A percentile compares a stretch with the other conserved stretches of the same genome.
Evolutionary conservation across 1,140 invertebrate genomes (phyloP).

Genomic region (Paraescarpia echinospica): DNA sequence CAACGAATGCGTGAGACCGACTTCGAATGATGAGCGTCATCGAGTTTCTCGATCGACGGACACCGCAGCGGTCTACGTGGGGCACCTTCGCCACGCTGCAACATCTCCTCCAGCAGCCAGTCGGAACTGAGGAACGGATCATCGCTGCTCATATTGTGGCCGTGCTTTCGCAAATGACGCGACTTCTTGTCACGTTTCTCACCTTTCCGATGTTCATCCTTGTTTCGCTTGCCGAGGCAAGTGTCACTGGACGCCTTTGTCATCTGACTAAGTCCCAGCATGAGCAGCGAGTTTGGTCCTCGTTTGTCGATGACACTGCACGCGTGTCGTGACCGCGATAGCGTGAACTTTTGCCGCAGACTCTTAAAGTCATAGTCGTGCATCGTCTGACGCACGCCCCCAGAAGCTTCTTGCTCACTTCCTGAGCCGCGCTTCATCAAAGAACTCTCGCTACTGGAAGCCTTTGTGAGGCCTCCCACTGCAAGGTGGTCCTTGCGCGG

Average conservation of each 20-base stretch:
- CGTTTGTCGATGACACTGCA: background rate
- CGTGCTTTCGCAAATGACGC: background rate
- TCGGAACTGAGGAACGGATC: background rate
- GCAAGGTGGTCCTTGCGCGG: background rate
- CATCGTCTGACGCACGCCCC: background rate
- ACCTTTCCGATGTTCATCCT: background rate
- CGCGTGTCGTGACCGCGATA: background rate
- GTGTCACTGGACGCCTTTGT: background rate
- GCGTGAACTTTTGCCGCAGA: background rate
- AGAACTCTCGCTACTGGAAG: background rate
- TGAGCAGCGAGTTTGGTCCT: background rate
- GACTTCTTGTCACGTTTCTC: background rate
- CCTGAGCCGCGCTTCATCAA: background rate
- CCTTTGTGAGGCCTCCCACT: background rate
- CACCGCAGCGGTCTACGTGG: background rate
- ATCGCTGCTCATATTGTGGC: background rate
- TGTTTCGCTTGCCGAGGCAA: background rate
- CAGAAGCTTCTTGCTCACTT: background rate
- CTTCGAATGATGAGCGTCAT: background rate
- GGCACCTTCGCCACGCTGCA: background rate
- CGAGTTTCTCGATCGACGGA: conserved; percentile 17
- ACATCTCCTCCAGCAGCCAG: background rate
- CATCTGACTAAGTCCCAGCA: background rate
- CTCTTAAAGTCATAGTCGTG: background rate
- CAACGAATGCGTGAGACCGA: background rate